Percentiles rank a stretch among this genome's conserved stretches.
Conservation (phyloP, 2,888 invertebrate species). For the Oxytorus armatus region DNA sequence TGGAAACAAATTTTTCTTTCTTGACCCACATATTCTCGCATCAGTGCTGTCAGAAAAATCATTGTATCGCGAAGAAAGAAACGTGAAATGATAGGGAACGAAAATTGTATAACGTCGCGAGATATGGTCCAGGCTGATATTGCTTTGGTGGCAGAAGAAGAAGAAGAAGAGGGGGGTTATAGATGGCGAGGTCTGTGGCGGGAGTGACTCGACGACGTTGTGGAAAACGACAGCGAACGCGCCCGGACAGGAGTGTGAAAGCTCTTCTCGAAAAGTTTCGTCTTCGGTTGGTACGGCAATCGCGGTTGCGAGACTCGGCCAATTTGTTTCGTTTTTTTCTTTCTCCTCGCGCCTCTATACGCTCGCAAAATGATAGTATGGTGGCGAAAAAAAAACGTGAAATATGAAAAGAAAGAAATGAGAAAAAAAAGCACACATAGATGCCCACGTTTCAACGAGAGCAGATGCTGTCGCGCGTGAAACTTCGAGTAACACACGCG, state of each 20-base stretch:
- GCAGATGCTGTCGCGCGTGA: conserved; percentile 56
- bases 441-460: conserved; percentile 26
- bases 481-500: conserved; percentile 49
- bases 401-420: conserved; percentile 1
- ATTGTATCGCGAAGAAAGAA: too few relatives aligned
- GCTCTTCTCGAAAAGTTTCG: conserved; percentile 53
- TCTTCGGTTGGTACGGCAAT: conserved; percentile 50
- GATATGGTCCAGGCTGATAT: too few relatives aligned
- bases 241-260: conserved; percentile 23
- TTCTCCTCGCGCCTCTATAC: neutral
- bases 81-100: too few relatives aligned
- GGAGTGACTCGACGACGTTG: too few relatives aligned
- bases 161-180: too few relatives aligned
- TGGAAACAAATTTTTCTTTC: too few relatives aligned
- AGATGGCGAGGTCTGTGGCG: too few relatives aligned
- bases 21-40: too few relatives aligned
- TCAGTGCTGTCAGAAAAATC: too few relatives aligned
- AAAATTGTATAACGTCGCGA: too few relatives aligned
- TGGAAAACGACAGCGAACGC: too few relatives aligned
- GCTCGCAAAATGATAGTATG: conserved; percentile 24
- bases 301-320: conserved; percentile 53
- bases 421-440: neutral
- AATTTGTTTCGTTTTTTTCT: conserved; percentile 59
- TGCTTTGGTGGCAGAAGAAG: too few relatives aligned
- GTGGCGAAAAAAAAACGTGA: conserved; percentile 13